Base-by-base conservation (phyloP, 1,140 invertebrate species). In the Aporrectodea caliginosa region DNA sequence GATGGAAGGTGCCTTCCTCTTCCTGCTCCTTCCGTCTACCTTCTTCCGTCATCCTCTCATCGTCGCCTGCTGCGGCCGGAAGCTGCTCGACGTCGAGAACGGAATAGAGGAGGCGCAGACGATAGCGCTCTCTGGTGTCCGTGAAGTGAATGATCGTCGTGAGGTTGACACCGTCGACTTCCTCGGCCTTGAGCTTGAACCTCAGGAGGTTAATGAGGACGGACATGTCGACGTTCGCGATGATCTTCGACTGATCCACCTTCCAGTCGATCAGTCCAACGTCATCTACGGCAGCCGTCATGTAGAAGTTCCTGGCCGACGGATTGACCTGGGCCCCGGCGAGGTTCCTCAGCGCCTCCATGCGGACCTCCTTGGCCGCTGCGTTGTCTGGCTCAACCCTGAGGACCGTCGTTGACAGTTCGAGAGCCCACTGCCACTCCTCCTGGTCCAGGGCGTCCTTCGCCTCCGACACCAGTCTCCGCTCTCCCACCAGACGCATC, bases 361-460 rank as follows among this genome's bases (percentile, higher is more conserved):
- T 75, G 43, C 82, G 83, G 1, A 85, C 74, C 27, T 83, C 81
- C 73, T 75, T 82, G 1, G 85, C 85, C 2, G 80, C 69, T 34
- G 27, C 77, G 74, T 85, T 81, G 29, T 73, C 73, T 70, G 75
- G 69, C 73, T 84, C 58, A 14, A 77, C 35, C 22, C 70, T 77
- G 1, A 84, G 30, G 1, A 84, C 78, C 43, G 81, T 80, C 14
- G 83, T 82, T 0, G 82, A 78, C 16, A 85, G 73, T 80, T 82
- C 82, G 77, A 85, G 74, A 14, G 85, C 84, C 85, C 85, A 85
- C 68, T 85, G 84, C 71, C 78, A 83, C 69, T 85, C 85, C 75
- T 82, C 78, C 6, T 78, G 74, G n/a, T 81, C 73, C 16, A 82
- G 72, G 30, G 85, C 85, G 34, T 80, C 69, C 73, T 82, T 80